Conservation (phyloP, 1,140 invertebrate genomes). For the Heliconius hewitsoni region DNA sequence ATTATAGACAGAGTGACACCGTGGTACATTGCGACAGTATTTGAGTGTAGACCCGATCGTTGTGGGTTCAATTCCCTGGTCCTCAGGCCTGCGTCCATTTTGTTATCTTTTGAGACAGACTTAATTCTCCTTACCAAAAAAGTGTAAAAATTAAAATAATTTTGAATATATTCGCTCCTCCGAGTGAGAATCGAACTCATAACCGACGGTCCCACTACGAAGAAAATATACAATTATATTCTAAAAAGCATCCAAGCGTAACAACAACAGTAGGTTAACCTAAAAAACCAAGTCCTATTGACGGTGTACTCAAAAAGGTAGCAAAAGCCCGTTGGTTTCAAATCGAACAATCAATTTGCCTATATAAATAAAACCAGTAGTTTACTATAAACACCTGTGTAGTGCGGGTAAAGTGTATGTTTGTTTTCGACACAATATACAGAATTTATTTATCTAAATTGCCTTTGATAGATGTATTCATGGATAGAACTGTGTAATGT, state of each 20-base stretch:
- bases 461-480: background rate
- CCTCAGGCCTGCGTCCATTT: too few species aligned
- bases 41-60: too few species aligned
- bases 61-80: too few species aligned
- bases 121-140: too few species aligned
- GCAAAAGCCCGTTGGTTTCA: background rate
- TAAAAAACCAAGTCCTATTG: slow-evolving; percentile 4
- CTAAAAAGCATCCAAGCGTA: background rate
- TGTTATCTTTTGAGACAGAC: too few species aligned
- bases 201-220: too few species aligned
- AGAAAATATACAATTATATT: background rate
- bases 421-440: background rate
- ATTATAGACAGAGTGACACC: too few species aligned
- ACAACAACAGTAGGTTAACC: background rate
- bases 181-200: too few species aligned
- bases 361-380: slow-evolving; percentile 1
- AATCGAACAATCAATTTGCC: slow-evolving; percentile 1
- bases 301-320: background rate
- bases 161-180: too few species aligned
- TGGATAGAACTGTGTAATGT: background rate
- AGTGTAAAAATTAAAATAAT: too few species aligned
- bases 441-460: background rate
- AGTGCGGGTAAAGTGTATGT: background rate
- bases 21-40: too few species aligned
- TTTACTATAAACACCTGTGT: background rate